phyloP scores from a whole-genome alignment of 2,113 vertebrate genomes.

The Carassius gibelio region DNA sequence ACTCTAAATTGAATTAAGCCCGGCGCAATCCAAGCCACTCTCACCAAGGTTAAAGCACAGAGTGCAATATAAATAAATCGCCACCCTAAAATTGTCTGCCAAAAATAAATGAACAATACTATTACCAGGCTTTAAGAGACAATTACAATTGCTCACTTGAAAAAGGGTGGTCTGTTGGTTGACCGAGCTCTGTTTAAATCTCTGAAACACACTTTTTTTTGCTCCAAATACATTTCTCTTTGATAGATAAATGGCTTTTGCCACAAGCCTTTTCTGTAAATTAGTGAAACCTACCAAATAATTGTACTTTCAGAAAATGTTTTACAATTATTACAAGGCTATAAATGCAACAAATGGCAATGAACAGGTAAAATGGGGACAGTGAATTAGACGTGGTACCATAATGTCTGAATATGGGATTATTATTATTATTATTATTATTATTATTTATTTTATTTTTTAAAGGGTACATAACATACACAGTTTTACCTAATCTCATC shows the following conservation, averaged over 20 bases:
- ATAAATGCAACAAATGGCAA: background rate
- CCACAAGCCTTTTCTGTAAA: background rate
- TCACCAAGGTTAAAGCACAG: slow-evolving; percentile 57
- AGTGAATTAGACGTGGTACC: background rate
- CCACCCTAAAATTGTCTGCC: slow-evolving; percentile 47
- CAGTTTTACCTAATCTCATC: no score
- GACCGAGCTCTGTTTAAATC: slow-evolving; percentile 1
- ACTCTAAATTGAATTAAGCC: slow-evolving; percentile 58
- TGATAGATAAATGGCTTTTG: background rate
- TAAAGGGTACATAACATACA: no score
- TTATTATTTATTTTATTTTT: no score
- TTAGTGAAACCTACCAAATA: slow-evolving; percentile 9
- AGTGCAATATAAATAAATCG: slow-evolving; percentile 55
- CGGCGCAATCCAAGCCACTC: slow-evolving; percentile 49
- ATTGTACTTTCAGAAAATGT: background rate
- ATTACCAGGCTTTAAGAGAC: slow-evolving; percentile 39
- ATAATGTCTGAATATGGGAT: background rate
- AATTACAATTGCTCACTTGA: slow-evolving; percentile 47
- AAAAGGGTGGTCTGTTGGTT: slow-evolving; percentile 22
- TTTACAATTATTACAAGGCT: background rate
- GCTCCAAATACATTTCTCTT: background rate
- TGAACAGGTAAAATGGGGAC: background rate
- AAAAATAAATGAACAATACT: slow-evolving; percentile 58
- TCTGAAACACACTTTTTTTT: background rate
- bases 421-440: no score